A percentile compares a stretch with the other conserved stretches of the same genome.
Evolutionary conservation across 2,888 invertebrate species (phyloP).

Genomic region (Pteria penguin): DNA sequence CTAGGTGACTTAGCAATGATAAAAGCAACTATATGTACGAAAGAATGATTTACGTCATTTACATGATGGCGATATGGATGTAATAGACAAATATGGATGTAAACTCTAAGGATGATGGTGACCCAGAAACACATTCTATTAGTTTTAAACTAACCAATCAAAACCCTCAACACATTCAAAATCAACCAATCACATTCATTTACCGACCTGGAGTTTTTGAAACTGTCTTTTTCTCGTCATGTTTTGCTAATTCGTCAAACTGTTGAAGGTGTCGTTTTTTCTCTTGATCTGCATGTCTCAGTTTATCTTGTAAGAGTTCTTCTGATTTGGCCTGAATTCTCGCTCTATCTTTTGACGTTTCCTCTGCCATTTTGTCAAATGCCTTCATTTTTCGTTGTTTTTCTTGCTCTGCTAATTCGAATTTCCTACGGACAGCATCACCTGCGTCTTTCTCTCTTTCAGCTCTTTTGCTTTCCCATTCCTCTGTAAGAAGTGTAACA

Average conservation of each 20-base stretch:
- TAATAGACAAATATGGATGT: no score
- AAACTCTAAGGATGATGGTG: no score
- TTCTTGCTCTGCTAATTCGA: constrained; percentile 76
- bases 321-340: constrained; percentile 72
- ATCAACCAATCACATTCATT: background rate
- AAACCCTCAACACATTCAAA: background rate
- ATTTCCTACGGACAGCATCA: constrained; percentile 62
- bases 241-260: constrained; percentile 62
- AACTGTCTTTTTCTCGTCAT: constrained; percentile 33
- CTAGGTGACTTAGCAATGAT: no score
- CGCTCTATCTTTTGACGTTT: constrained; percentile 49
- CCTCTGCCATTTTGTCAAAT: constrained; percentile 75
- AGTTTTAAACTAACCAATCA: background rate
- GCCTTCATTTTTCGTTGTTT: constrained; percentile 76
- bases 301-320: constrained; percentile 64
- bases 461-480: constrained; percentile 62
- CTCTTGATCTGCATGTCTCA: constrained; percentile 74
- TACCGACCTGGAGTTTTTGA: constrained; percentile 35
- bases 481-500: constrained; percentile 55
- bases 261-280: constrained; percentile 74
- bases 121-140: no score
- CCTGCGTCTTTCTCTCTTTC: constrained; percentile 60
- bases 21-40: no score
- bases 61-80: no score
- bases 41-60: no score